Evolutionary conservation across 2,888 invertebrate species (phyloP).

Genomic region (Ischnura elegans): DNA sequence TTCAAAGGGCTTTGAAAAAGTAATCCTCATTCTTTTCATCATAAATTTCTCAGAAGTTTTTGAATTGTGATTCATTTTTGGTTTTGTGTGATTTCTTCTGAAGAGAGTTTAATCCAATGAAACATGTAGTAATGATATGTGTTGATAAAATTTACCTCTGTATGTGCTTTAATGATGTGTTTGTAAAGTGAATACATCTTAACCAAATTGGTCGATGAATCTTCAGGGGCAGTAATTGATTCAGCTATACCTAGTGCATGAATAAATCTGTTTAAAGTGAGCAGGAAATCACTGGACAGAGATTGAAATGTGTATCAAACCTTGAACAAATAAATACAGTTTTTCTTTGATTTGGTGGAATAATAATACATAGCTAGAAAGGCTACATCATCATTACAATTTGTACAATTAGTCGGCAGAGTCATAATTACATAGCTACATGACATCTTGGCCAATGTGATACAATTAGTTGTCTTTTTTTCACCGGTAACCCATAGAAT

Average conservation of each 20-base stretch:
- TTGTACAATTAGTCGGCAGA: not conserved
- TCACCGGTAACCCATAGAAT: slow-evolving; percentile 8
- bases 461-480: not conserved
- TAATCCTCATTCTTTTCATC: not conserved
- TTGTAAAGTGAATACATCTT: not conserved
- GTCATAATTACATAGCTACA: not conserved
- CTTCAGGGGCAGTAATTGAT: not conserved
- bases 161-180: not conserved
- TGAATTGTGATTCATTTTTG: not conserved
- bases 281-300: not conserved
- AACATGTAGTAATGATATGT: not conserved
- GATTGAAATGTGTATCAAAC: not conserved
- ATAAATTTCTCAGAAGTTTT: not conserved
- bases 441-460: not conserved
- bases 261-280: not conserved
- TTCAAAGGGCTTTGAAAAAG: not conserved
- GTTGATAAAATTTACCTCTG: not conserved
- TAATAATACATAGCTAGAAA: slow-evolving; percentile 1
- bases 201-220: not conserved
- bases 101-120: slow-evolving; percentile 4
- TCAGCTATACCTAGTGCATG: not conserved
- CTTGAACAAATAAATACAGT: not conserved
- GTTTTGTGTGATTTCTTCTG: not conserved
- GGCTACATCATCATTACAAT: slow-evolving; percentile 13
- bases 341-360: not conserved